A percentile compares a stretch with the other conserved stretches of the same genome.
These are phyloP conservation scores for Muscicapa comitata DNA, from an alignment of 2,797 vertebrate species.

Conservation along the genomic window DNA sequence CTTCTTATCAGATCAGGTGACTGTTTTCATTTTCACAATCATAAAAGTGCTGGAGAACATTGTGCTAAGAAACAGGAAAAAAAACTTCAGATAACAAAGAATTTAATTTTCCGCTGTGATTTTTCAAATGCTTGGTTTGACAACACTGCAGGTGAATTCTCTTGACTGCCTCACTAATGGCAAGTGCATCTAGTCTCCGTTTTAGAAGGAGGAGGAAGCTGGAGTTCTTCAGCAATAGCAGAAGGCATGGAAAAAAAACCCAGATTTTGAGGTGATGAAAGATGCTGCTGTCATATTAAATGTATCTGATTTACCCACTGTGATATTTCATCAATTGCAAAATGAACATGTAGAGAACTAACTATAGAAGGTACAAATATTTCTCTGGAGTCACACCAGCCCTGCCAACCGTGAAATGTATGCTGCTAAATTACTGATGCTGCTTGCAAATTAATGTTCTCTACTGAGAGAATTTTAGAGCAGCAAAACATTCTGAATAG, in stretches of 20 bases:
- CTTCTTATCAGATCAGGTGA: not conserved
- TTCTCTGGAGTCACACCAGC: slow-evolving; percentile 60
- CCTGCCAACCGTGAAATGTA: slow-evolving; percentile 64
- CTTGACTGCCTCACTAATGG: not conserved
- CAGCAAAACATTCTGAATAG: not conserved
- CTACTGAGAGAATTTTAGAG: slow-evolving; percentile 54
- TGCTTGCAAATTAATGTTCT: slow-evolving; percentile 59
- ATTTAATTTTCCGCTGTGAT: not conserved
- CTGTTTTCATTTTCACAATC: not conserved
- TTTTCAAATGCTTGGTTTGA: not conserved
- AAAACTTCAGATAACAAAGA: not conserved
- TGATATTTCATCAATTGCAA: slow-evolving; percentile 60
- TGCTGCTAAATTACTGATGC: slow-evolving; percentile 46
- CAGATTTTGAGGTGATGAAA: not conserved
- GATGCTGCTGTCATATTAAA: slow-evolving; percentile 24
- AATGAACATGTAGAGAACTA: slow-evolving; percentile 62
- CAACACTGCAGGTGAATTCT: not conserved
- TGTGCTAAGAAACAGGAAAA: not conserved
- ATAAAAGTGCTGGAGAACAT: not conserved
- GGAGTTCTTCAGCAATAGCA: not conserved
- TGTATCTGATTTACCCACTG: slow-evolving; percentile 16
- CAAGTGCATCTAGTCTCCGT: not conserved
- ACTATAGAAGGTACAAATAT: slow-evolving; percentile 61
- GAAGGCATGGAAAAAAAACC: not conserved
- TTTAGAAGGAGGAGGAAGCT: not conserved